These are phyloP conservation scores for Rhinophrynus dorsalis DNA, from an alignment of 2,797 vertebrate genomes.

Conservation along the genomic window DNA sequence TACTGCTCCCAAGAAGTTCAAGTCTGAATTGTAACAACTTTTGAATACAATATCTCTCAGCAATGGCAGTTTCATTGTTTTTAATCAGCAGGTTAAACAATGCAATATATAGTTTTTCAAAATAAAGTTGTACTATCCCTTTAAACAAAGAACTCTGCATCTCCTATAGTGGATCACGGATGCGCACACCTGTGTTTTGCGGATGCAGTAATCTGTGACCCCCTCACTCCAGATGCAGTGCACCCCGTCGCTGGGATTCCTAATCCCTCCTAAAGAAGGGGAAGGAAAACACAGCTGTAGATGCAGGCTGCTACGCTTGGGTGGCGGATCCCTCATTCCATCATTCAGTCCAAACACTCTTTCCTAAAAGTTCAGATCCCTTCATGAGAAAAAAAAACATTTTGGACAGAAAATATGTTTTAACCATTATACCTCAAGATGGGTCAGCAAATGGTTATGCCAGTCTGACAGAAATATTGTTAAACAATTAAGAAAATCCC, in stretches of 20 bases:
- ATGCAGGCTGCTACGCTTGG: neutral
- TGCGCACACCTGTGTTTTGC: conserved; percentile 33
- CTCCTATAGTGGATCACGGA: no score
- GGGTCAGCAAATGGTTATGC: neutral
- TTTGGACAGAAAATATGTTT: neutral
- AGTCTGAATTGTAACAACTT: no score
- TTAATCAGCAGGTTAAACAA: no score
- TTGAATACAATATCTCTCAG: no score
- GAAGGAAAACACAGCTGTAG: conserved; percentile 42
- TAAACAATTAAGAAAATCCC: neutral
- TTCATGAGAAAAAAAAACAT: neutral
- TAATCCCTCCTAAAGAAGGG: conserved; percentile 32
- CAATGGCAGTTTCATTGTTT: no score
- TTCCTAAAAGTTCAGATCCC: no score
- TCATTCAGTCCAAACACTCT: neutral
- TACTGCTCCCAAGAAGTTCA: no score
- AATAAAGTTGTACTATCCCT: no score
- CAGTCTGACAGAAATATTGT: neutral
- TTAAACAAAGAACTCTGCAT: no score
- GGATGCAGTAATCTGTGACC: conserved; percentile 7
- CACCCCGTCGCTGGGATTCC: conserved; percentile 25
- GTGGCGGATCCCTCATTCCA: conserved; percentile 10
- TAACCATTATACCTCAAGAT: neutral
- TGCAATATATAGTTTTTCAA: no score
- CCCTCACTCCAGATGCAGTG: neutral